Base-by-base conservation (phyloP, 2,888 invertebrate species). In the Luffia ferchaultella region DNA sequence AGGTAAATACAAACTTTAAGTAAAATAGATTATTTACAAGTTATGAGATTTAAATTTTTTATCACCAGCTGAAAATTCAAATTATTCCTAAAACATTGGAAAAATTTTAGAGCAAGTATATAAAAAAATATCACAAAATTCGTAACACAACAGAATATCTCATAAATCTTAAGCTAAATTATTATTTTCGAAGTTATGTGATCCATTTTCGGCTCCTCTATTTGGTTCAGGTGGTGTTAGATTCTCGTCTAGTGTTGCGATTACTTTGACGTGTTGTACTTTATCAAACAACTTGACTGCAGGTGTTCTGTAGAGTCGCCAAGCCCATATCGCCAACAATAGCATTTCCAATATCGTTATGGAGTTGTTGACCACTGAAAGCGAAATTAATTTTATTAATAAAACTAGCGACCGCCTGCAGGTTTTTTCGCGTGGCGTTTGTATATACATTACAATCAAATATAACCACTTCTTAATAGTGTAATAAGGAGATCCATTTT, bases 341-440 rank as follows among this genome's bases (percentile, higher is more conserved):
- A 90, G 75, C 90, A 92, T 90, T 72, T 92, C 90, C 58, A 87
- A 64, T 60, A 91, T 73, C 84, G 90, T 88, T 57, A 89, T 62
- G 42, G 85, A 76, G 68, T 90, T 89, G 73, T 89, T 88, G 55
- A 90, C 85, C 67, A 90, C 92, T 92, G 85, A 52, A 56, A 61
- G 58, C 50, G 59, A 57, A 59, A 20, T 12, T 30, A 3, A 30
- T 30, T 7, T 30, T 12, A 30, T 30, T 12, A 30, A 3, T 30
- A 7, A 30, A 7, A 30, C 12, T 30, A 30, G 3, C 12, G 12
- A 30, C 30, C 30, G n/a, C n/a, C n/a, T n/a, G n/a, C n/a, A n/a
- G n/a, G n/a, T n/a, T n/a, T n/a, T n/a, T n/a, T n/a, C n/a, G n/a
- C n/a, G n/a, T n/a, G n/a, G n/a, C n/a, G n/a, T n/a, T n/a, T n/a